Evolutionary conservation across 1,140 invertebrate species (phyloP).

Genomic region (Frieseomelitta varia): DNA sequence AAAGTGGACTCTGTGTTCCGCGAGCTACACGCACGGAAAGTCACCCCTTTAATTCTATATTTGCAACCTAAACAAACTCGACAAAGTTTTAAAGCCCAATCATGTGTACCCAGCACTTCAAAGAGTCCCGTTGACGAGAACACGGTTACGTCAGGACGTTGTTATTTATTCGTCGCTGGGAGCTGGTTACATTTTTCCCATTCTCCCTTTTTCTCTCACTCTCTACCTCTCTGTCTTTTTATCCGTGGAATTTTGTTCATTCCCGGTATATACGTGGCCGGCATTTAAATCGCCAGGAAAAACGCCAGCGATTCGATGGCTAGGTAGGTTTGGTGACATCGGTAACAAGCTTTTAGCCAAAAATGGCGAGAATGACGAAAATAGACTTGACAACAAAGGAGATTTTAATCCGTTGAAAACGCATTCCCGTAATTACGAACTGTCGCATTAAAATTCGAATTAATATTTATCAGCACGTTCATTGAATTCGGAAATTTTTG

Average conservation of each 20-base stretch:
- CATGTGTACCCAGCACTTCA: constrained; percentile 3
- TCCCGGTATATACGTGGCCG: neutral
- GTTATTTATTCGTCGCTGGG: constrained; percentile 23
- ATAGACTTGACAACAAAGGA: neutral
- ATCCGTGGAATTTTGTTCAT: constrained; percentile 23
- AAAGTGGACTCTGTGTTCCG: neutral
- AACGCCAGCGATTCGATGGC: constrained; percentile 14
- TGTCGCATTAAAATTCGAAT: too few relatives aligned
- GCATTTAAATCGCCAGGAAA: constrained; percentile 38
- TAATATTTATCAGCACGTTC: neutral
- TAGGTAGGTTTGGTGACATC: constrained; percentile 14
- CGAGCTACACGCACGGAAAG: neutral
- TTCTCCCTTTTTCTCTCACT: neutral
- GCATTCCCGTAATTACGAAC: neutral
- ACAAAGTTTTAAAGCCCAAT: constrained; percentile 16
- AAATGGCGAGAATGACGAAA: neutral
- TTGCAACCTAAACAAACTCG: constrained; percentile 12
- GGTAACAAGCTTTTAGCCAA: constrained; percentile 10
- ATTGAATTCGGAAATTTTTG: too few relatives aligned
- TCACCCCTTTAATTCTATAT: neutral
- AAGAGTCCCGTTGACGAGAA: constrained; percentile 5
- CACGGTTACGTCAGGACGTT: neutral
- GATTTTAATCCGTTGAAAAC: neutral
- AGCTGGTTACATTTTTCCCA: constrained; percentile 32
- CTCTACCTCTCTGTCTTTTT: neutral